Percentiles rank a stretch among this genome's conserved stretches.
Conservation (phyloP, 2,888 invertebrate species). For the Drosophila incognita region DNA sequence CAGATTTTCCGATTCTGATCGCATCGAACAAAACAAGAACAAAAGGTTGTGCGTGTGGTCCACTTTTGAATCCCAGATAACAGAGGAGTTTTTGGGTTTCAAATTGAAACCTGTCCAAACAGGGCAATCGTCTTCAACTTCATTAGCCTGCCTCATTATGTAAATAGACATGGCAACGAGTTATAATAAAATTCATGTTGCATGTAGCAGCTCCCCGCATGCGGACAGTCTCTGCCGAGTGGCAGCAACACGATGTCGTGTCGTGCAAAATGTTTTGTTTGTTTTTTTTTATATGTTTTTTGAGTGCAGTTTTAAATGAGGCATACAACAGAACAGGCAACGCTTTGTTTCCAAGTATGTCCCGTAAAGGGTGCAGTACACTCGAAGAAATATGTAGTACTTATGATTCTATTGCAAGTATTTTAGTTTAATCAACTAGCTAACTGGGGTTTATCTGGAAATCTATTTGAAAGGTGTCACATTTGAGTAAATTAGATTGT, state of each 20-base stretch:
- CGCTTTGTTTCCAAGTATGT: constrained; percentile 34
- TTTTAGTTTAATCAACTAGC: background rate
- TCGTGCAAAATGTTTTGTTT: constrained; percentile 39
- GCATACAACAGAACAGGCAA: constrained; percentile 38
- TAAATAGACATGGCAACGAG: constrained; percentile 12
- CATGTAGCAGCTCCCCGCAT: constrained; percentile 10
- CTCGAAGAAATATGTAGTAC: constrained; percentile 18
- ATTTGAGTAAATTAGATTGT: background rate
- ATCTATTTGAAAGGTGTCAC: background rate
- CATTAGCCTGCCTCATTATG: constrained; percentile 50
- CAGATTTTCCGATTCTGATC: constrained; percentile 28
- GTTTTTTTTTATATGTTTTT: constrained; percentile 2
- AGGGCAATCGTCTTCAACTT: constrained; percentile 20
- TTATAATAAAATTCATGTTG: constrained; percentile 25
- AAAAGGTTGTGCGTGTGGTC: constrained; percentile 49
- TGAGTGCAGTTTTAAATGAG: constrained; percentile 43
- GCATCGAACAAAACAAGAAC: constrained; percentile 2
- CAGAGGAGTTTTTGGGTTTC: constrained; percentile 9
- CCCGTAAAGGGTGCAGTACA: constrained; percentile 19
- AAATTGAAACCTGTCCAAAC: constrained; percentile 31
- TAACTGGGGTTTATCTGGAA: background rate
- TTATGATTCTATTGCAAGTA: background rate
- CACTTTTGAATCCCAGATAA: constrained; percentile 18
- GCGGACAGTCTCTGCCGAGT: constrained; percentile 18
- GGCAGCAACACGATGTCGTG: constrained; percentile 8